Evolutionary conservation across 2,113 vertebrate genomes (phyloP), one percentile per base, ranked within the genome.

Genomic region (Hyperopisus bebe): DNA sequence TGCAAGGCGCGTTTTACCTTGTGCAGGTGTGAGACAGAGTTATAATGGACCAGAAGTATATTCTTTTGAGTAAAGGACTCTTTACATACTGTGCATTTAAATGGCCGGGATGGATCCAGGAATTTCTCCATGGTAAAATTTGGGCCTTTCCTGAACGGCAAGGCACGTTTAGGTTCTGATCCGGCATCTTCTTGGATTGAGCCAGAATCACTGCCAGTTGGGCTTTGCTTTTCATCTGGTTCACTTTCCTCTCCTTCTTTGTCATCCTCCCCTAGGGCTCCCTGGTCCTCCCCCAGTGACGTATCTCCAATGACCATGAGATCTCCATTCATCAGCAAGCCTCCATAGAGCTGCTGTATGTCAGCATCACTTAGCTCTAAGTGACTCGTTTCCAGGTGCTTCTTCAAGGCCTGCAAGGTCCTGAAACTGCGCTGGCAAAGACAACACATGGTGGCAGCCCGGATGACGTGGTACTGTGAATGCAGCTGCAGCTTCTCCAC

Each of bases 21-120:
- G 93, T 99, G 98, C 88, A 99, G 95, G 93, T 99, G 98, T 89
- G 98, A 99, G 89, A 99, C 98, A 0, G 98, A 99, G 92, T 99
- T 99, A 93, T 98, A 99, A 94, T 99, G 98, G 88, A 99, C 98
- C 77, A 99, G 93, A 51, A 99, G 96, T 92, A 99, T 99, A 89
- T 99, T 99, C 95, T 99, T 99, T 86, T 99, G 98, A 0, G 98
- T 99, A 93, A 99, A 99, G 66, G 98, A 99, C 90, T 99, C 98
- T 91, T 99, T 99, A 94, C 98, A 99, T 89, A 99, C 97, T 0
- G 98, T 99, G 93, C 98, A 99, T 94, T 99, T 99, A 93, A 98
- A 99, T 1, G 98, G 98, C 89, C 98, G 97, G 90, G 98, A 97
- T 1, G 98, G 98, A 94, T 99, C 98, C 77, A 99, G 94, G 91